Evolutionary conservation across 2,888 invertebrate species (phyloP).

Genomic region (Nymphalis polychloros): DNA sequence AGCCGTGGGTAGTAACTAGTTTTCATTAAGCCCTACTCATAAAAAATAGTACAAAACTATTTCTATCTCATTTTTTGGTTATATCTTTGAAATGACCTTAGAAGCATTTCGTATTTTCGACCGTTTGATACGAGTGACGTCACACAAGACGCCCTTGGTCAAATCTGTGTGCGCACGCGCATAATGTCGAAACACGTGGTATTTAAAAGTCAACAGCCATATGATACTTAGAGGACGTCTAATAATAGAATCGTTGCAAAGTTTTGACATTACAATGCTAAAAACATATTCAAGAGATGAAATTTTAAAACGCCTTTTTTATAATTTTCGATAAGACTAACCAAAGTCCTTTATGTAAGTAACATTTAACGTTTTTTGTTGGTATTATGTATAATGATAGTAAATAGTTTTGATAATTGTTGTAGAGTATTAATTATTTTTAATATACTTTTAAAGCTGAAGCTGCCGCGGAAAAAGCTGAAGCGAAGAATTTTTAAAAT

Average conservation of each 20-base stretch:
- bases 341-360: not conserved
- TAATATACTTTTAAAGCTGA: too few relatives aligned
- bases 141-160: conserved; percentile 31
- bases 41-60: too few relatives aligned
- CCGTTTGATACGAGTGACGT: conserved; percentile 22
- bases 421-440: too few relatives aligned
- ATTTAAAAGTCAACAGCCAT: conserved; percentile 46
- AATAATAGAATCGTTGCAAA: conserved; percentile 29
- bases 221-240: conserved; percentile 38
- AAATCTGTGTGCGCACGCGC: conserved; percentile 16
- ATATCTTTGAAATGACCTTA: not conserved
- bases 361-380: too few relatives aligned
- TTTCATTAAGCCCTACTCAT: too few relatives aligned
- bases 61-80: too few relatives aligned
- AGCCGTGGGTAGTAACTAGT: too few relatives aligned
- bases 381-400: too few relatives aligned
- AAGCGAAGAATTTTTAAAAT: too few relatives aligned
- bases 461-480: too few relatives aligned
- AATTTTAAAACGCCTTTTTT: not conserved
- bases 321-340: not conserved
- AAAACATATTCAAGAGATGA: not conserved
- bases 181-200: conserved; percentile 42
- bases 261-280: conserved; percentile 17
- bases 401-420: too few relatives aligned
- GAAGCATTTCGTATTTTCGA: not conserved